Conservation (phyloP, 2,113 vertebrate species). For the Ploceus nigricollis region DNA sequence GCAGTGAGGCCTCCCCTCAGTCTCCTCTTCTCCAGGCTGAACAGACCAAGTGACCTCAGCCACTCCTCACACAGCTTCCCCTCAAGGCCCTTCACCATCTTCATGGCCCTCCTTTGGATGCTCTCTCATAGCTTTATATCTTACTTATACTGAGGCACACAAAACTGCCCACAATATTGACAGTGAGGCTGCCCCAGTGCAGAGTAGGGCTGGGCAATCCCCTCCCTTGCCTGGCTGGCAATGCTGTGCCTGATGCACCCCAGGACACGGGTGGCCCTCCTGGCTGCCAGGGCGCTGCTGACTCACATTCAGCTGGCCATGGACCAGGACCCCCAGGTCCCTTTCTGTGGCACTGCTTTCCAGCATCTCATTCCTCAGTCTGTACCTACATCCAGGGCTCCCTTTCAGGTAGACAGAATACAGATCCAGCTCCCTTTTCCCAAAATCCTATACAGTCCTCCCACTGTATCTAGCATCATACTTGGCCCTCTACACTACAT, state of each 20-base stretch:
- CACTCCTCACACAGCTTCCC: rapidly evolving
- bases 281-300: neutral
- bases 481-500: neutral
- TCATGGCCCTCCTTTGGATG: neutral
- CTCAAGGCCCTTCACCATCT: neutral
- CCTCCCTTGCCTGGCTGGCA: rapidly evolving
- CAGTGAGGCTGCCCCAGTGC: rapidly evolving
- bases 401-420: constrained; percentile 28
- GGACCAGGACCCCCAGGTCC: rapidly evolving
- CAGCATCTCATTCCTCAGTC: neutral
- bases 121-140: neutral
- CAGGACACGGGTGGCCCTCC: rapidly evolving
- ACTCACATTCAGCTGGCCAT: rapidly evolving
- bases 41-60: neutral
- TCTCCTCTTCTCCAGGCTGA: neutral
- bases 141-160: neutral
- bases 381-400: neutral
- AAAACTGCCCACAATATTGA: neutral
- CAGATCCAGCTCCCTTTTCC: constrained; percentile 16
- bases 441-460: neutral
- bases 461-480: constrained; percentile 2
- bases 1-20: neutral
- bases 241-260: neutral
- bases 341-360: rapidly evolving
- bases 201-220: rapidly evolving